phyloP scores from a whole-genome alignment of 2,113 vertebrate genomes.

The Elanoides forficatus region DNA sequence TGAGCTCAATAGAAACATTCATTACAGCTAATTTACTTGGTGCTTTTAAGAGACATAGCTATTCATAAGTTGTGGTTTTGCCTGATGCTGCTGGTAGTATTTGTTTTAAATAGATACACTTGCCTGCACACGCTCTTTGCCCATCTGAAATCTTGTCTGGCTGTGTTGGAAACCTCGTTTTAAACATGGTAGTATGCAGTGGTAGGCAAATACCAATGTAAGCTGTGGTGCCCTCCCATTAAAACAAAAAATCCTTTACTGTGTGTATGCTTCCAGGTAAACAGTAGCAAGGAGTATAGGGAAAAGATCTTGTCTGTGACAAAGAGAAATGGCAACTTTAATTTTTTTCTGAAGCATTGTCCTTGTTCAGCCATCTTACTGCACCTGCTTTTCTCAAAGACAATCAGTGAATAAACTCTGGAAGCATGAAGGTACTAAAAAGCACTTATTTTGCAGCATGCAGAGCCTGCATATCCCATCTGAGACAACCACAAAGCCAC shows the following conservation, averaged over 20 bases:
- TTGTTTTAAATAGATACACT: constrained; percentile 42
- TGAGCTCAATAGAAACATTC: constrained; percentile 38
- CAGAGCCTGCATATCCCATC: neutral
- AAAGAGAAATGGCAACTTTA: neutral
- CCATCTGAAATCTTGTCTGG: constrained; percentile 26
- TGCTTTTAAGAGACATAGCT: constrained; percentile 24
- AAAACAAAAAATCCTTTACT: neutral
- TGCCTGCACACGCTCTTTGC: constrained; percentile 35
- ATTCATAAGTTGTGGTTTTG: constrained; percentile 49
- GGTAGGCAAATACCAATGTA: neutral
- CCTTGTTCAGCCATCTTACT: neutral
- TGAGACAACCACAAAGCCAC: neutral
- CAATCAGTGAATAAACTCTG: neutral
- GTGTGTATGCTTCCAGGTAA: neutral
- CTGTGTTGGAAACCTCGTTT: neutral
- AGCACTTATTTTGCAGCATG: neutral
- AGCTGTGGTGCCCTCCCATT: neutral
- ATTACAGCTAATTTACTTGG: constrained; percentile 40
- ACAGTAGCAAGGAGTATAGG: neutral
- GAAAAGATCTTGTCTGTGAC: neutral
- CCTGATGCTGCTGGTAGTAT: constrained; percentile 48
- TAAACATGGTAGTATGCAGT: neutral
- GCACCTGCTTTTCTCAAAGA: neutral
- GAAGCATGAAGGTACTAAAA: neutral
- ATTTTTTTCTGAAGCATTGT: neutral